Conservation (phyloP, 2,113 vertebrate species). For the Sylvilagus bachmani region DNA sequence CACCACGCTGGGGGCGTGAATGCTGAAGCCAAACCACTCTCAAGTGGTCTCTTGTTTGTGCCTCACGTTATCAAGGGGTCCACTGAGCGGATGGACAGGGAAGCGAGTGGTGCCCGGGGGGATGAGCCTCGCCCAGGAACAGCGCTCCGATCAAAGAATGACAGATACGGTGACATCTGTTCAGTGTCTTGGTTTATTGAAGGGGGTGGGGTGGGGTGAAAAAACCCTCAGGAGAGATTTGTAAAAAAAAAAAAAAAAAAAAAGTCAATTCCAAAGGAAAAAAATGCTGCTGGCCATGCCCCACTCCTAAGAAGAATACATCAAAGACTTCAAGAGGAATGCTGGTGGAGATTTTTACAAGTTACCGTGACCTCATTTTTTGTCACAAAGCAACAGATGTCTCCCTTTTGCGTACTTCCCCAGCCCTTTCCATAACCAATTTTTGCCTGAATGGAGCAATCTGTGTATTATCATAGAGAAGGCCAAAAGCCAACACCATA, state of each 20-base stretch:
- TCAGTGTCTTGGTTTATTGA: conserved; percentile 10
- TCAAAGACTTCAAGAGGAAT: not conserved
- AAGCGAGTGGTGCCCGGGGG: not conserved
- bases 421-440: not conserved
- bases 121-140: not conserved
- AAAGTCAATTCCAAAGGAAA: conserved; percentile 21
- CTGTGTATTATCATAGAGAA: not conserved
- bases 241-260: not conserved
- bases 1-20: not conserved
- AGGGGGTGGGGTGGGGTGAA: not conserved
- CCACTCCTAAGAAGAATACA: not conserved
- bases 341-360: conserved; percentile 11
- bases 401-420: not conserved
- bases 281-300: not conserved
- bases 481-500: not conserved
- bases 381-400: not conserved
- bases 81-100: not conserved
- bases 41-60: not conserved
- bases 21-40: not conserved
- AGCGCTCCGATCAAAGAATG: conserved; percentile 33
- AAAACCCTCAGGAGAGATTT: not conserved
- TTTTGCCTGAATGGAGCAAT: conserved; percentile 34
- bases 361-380: conserved; percentile 4
- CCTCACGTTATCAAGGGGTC: not conserved
- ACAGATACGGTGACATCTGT: conserved; percentile 30